Evolutionary conservation across 1,140 invertebrate genomes (phyloP).

Genomic region (Sarcophaga bullata): DNA sequence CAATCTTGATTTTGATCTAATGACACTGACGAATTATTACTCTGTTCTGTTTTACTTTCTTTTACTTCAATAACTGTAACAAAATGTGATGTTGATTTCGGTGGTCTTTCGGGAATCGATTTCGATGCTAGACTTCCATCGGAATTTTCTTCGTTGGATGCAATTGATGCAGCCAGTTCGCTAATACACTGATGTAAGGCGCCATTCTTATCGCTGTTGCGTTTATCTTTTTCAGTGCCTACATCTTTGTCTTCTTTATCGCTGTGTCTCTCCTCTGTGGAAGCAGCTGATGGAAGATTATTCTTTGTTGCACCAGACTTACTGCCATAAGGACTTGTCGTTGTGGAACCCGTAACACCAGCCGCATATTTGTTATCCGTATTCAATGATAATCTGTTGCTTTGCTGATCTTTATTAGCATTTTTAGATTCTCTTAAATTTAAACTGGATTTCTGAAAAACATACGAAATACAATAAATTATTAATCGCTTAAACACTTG

Average conservation of each 20-base stretch:
- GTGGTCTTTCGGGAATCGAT: constrained; percentile 30
- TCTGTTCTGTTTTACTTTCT: constrained; percentile 63
- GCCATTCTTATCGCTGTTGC: constrained; percentile 51
- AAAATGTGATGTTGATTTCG: constrained; percentile 77
- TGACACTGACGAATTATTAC: constrained; percentile 5
- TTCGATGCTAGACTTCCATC: constrained; percentile 21
- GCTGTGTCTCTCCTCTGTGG: constrained; percentile 51
- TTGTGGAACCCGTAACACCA: background rate
- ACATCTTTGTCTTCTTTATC: constrained; percentile 63
- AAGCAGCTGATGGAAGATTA: constrained; percentile 42
- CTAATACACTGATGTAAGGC: constrained; percentile 71
- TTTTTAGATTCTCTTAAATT: constrained; percentile 59
- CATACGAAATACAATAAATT: background rate
- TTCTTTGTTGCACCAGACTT: constrained; percentile 47
- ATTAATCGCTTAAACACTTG: background rate
- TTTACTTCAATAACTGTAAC: constrained; percentile 91
- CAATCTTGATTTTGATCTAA: constrained; percentile 22
- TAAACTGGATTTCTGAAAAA: constrained; percentile 59
- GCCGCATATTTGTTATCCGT: constrained; percentile 55
- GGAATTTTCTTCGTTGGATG: constrained; percentile 47
- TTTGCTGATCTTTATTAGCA: constrained; percentile 54
- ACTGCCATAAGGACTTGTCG: constrained; percentile 35
- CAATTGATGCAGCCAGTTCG: constrained; percentile 70
- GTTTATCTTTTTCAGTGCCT: constrained; percentile 60
- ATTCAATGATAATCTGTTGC: constrained; percentile 60